Evolutionary conservation across 2,797 vertebrate species (phyloP).

Genomic region (Eptatretus atami): DNA sequence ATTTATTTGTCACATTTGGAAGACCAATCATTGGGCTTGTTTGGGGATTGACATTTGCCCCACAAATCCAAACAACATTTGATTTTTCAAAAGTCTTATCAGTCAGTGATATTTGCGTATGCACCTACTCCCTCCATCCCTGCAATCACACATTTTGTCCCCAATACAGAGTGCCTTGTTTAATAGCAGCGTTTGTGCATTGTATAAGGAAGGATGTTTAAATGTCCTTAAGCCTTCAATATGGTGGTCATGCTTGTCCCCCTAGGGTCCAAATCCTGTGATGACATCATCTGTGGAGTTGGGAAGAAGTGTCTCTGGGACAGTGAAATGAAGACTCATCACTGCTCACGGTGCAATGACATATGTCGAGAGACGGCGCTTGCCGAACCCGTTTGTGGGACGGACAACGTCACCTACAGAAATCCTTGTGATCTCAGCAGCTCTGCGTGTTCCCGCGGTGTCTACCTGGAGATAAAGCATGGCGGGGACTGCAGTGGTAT

Average conservation of each 20-base stretch:
- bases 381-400: conserved; percentile 74
- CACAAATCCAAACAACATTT: too few relatives aligned
- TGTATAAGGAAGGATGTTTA: too few relatives aligned
- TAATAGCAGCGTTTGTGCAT: background rate
- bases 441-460: conserved; percentile 56
- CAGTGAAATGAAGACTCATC: conserved; percentile 49
- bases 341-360: conserved; percentile 55
- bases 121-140: too few relatives aligned
- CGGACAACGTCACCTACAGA: conserved; percentile 79
- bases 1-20: too few relatives aligned
- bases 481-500: conserved; percentile 99
- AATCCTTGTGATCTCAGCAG: conserved; percentile 90
- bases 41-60: too few relatives aligned
- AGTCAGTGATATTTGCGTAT: too few relatives aligned
- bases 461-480: conserved; percentile 84
- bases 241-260: conserved; percentile 8
- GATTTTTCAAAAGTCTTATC: too few relatives aligned
- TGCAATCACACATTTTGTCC: too few relatives aligned
- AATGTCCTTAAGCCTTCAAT: too few relatives aligned
- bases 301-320: conserved; percentile 93
- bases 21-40: too few relatives aligned
- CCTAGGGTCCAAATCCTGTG: conserved; percentile 86
- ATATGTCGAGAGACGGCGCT: conserved; percentile 49
- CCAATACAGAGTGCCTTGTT: background rate
- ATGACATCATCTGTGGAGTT: conserved; percentile 59